Evolutionary conservation across 2,113 vertebrate genomes (phyloP).

Genomic region (Chaenocephalus aceratus): DNA sequence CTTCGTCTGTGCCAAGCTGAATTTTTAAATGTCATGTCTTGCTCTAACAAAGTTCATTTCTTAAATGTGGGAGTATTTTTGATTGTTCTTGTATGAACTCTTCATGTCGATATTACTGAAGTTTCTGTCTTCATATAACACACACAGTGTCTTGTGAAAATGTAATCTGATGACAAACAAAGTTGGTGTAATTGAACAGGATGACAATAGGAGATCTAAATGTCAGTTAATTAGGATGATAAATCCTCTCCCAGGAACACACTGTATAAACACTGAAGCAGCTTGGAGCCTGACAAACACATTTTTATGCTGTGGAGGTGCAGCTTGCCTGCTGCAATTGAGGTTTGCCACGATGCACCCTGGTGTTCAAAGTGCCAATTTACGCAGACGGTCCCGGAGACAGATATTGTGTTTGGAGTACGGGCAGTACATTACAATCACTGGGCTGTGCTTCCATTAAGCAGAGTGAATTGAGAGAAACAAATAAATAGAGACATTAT

Average conservation of each 20-base stretch:
- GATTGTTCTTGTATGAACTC: neutral
- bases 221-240: slow-evolving; percentile 49
- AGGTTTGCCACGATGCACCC: slow-evolving; percentile 42
- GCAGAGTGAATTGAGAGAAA: neutral
- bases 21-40: slow-evolving; percentile 10
- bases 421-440: slow-evolving; percentile 39
- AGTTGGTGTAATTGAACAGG: slow-evolving; percentile 26
- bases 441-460: slow-evolving; percentile 11
- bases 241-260: slow-evolving; percentile 2
- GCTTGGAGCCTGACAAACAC: slow-evolving; percentile 33
- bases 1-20: slow-evolving; percentile 3
- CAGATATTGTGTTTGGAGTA: slow-evolving; percentile 39
- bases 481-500: neutral
- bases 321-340: slow-evolving; percentile 26
- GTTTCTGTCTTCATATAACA: neutral
- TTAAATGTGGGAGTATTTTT: neutral
- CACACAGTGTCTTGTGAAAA: slow-evolving; percentile 17
- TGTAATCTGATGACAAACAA: slow-evolving; percentile 32
- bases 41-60: neutral
- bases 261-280: slow-evolving; percentile 17
- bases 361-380: slow-evolving; percentile 65
- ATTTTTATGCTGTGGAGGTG: slow-evolving; percentile 32
- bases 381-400: slow-evolving; percentile 25
- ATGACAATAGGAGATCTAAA: slow-evolving; percentile 35
- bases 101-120: neutral